Percentiles rank a stretch among this genome's conserved stretches.
Evolutionary conservation across 2,888 invertebrate species (phyloP).

Genomic region (Orthosia gothica): DNA sequence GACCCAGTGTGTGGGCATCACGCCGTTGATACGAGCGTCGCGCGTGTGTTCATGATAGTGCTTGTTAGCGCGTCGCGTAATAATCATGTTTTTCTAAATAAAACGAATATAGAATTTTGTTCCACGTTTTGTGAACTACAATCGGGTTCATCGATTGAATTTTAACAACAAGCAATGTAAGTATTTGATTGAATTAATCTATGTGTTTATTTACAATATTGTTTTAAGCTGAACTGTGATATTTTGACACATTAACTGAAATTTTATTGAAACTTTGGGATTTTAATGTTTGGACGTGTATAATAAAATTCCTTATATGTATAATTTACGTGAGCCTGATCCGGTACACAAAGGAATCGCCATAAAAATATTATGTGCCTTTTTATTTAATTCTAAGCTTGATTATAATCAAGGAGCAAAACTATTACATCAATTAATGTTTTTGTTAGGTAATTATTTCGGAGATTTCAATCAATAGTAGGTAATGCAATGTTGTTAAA

Average conservation of each 20-base stretch:
- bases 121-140: constrained; percentile 41
- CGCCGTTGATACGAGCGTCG: constrained; percentile 66
- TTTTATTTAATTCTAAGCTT: not conserved
- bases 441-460: constrained; percentile 7
- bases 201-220: constrained; percentile 4
- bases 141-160: constrained; percentile 26
- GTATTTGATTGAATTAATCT: constrained; percentile 23
- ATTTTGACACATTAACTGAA: not conserved
- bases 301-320: not conserved
- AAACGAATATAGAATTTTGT: constrained; percentile 49
- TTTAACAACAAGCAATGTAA: constrained; percentile 46
- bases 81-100: constrained; percentile 75
- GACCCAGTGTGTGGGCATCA: constrained; percentile 65
- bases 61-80: constrained; percentile 77
- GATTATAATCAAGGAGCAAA: not conserved
- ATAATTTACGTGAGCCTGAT: not conserved
- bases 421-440: not conserved
- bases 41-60: constrained; percentile 81
- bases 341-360: not conserved
- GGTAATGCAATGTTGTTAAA: constrained; percentile 12
- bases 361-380: not conserved
- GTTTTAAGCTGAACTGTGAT: not conserved
- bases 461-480: constrained; percentile 27
- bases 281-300: not conserved
- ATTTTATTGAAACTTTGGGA: not conserved